These are phyloP conservation scores for Halocaridina rubra DNA, from an alignment of 2,888 invertebrate species.

Conservation along the genomic window DNA sequence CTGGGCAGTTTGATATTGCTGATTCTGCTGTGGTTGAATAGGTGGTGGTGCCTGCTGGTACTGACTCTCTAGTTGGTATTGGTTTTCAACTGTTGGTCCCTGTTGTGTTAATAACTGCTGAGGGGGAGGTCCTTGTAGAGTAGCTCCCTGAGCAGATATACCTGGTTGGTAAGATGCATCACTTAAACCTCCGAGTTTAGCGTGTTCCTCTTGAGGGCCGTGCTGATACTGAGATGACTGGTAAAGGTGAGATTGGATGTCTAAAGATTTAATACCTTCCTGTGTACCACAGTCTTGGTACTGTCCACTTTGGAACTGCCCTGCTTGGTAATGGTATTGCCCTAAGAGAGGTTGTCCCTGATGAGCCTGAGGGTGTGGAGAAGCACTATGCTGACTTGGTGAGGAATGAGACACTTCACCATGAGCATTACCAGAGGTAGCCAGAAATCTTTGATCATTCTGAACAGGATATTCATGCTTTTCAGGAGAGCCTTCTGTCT, in stretches of 20 bases:
- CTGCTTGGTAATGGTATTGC: neutral
- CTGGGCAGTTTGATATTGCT: conserved; percentile 33
- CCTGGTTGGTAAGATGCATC: neutral
- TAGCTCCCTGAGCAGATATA: conserved; percentile 1
- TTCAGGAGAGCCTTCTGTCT: conserved; percentile 26
- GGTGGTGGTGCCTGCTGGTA: conserved; percentile 30
- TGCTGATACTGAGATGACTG: neutral
- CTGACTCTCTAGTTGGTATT: conserved; percentile 28
- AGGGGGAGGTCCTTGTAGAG: conserved; percentile 17
- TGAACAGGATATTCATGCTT: conserved; percentile 15
- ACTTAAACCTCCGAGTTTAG: neutral
- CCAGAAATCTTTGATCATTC: conserved; percentile 10
- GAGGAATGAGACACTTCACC: conserved; percentile 7
- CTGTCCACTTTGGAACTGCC: conserved; percentile 35
- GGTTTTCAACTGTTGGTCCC: neutral
- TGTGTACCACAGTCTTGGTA: conserved; percentile 21
- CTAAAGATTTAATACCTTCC: neutral
- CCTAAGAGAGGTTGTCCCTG: conserved; percentile 6
- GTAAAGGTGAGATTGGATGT: neutral
- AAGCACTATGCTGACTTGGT: conserved; percentile 31
- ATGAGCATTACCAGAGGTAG: neutral
- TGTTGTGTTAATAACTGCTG: conserved; percentile 3
- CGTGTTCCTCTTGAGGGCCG: conserved; percentile 1
- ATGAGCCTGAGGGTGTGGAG: conserved; percentile 15
- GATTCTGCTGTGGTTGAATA: conserved; percentile 29